Evolutionary conservation across 2,113 vertebrate species (phyloP).

Genomic region (Xyliphius kryptos): DNA sequence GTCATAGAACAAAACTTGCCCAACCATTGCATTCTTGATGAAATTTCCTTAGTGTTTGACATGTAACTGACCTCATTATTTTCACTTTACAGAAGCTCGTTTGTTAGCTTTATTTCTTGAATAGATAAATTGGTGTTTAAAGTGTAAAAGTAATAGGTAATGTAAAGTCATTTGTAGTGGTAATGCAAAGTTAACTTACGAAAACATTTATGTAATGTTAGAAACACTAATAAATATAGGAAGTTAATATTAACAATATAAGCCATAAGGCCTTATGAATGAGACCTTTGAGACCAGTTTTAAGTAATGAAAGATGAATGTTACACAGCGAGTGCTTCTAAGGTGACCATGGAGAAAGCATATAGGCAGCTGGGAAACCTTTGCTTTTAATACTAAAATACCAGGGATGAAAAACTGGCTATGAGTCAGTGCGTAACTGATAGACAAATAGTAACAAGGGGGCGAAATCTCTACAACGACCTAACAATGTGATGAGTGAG

Average conservation of each 20-base stretch:
- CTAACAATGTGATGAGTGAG: constrained; percentile 63
- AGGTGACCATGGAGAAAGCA: constrained; percentile 61
- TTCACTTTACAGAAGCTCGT: constrained; percentile 8
- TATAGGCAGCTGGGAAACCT: constrained; percentile 65
- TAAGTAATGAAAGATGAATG: constrained; percentile 57
- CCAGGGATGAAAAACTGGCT: constrained; percentile 34
- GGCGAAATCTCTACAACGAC: constrained; percentile 54
- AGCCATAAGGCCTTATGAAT: background rate
- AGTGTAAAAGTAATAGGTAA: background rate
- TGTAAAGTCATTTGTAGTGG: background rate
- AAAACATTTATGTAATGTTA: constrained; percentile 4
- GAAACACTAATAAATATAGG: background rate
- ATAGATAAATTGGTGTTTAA: background rate
- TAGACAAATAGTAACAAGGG: constrained; percentile 63
- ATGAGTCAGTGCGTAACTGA: constrained; percentile 45
- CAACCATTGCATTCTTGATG: constrained; percentile 28
- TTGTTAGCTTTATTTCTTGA: background rate
- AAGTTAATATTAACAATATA: background rate
- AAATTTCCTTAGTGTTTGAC: constrained; percentile 20
- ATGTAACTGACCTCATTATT: constrained; percentile 27
- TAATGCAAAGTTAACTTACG: background rate
- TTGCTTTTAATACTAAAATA: constrained; percentile 40
- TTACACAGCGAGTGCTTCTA: constrained; percentile 52
- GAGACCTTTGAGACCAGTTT: constrained; percentile 40
- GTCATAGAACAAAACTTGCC: constrained; percentile 45